Evolutionary conservation across 1,140 invertebrate genomes (phyloP).

Genomic region (Zaprionus nigranus): DNA sequence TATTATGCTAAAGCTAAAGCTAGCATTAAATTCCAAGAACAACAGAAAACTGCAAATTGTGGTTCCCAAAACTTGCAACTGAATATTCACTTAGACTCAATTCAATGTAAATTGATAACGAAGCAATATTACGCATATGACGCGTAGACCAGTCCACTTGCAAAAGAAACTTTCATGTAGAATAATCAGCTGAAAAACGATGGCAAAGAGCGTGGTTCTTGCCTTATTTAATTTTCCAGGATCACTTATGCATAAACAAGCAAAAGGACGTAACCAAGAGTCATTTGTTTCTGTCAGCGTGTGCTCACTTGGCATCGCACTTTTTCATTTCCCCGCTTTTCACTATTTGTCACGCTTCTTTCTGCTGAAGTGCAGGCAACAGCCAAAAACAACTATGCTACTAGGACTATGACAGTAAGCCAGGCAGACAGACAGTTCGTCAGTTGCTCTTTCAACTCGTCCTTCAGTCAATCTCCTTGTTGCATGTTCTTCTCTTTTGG

Average conservation of each 20-base stretch:
- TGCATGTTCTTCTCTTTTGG: neutral
- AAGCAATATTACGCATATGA: constrained; percentile 75
- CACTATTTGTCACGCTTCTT: constrained; percentile 24
- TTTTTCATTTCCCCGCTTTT: neutral
- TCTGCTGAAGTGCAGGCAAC: neutral
- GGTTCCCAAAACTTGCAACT: constrained; percentile 74
- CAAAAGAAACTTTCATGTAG: neutral
- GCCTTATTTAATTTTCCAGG: constrained; percentile 75
- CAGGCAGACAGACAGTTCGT: constrained; percentile 36
- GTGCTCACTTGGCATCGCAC: constrained; percentile 41
- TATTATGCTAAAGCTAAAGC: too few species aligned
- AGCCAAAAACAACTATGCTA: constrained; percentile 48
- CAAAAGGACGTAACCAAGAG: constrained; percentile 69
- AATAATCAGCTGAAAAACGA: neutral
- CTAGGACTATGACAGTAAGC: constrained; percentile 44
- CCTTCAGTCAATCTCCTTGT: constrained; percentile 14
- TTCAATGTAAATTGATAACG: constrained; percentile 72
- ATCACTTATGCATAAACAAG: constrained; percentile 61
- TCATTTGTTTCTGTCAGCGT: constrained; percentile 77
- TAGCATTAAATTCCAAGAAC: constrained; percentile 10
- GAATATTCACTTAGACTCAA: constrained; percentile 47
- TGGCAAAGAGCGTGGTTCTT: constrained; percentile 16
- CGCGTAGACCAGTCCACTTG: constrained; percentile 7
- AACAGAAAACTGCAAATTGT: constrained; percentile 62
- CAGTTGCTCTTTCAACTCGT: constrained; percentile 9